Base-by-base conservation (phyloP, 2,113 vertebrate species). In the Rhipidura dahli region DNA sequence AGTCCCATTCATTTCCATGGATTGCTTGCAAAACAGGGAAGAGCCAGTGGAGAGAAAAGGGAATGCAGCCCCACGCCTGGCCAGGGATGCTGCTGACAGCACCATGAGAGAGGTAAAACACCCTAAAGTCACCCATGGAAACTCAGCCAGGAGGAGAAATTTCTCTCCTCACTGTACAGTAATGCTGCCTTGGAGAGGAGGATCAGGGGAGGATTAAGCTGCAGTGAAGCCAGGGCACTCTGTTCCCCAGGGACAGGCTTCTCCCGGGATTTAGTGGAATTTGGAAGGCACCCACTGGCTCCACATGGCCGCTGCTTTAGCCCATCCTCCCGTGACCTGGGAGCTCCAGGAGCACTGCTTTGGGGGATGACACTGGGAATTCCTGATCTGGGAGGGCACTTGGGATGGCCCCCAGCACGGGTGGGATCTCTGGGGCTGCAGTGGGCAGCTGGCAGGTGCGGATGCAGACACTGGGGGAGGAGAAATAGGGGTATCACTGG, bases 301-400 rank as follows among this genome's bases (percentile, higher is more conserved):
- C 26, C 76, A 6, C 7, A 1, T 0, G 2, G 15, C 53, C 0
- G 0, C 7, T 11, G 30, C 37, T 69, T 44, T 15, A 27, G 40
- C 33, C 45, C 3, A 0, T 30, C 54, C 21, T 31, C 15, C 92
- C 1, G 0, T 2, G 23, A 30, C 26, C 51, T 53, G 56, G 35
- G 51, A 65, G 6, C 5, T 42, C 13, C 40, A 16, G 47, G 3
- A 35, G 11, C 0, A 0, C 0, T 17, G 37, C 4, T 72, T 7
- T n/a, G 27, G 8, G 10, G 13, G 19, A 10, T 15, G n/a, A 6
- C 5, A 1, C 66, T 44, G 31, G 45, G 31, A 10, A 8, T 13
- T 31, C 4, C 39, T n/a, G 18, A 15, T 16, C 42, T 14, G 51
- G 37, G 3, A 26, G 23, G 20, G 4, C 2, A 1, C 1, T 20